Evolutionary conservation across 23 tunicate species (phyloP).

Genomic region (Oikopleura dioica): DNA sequence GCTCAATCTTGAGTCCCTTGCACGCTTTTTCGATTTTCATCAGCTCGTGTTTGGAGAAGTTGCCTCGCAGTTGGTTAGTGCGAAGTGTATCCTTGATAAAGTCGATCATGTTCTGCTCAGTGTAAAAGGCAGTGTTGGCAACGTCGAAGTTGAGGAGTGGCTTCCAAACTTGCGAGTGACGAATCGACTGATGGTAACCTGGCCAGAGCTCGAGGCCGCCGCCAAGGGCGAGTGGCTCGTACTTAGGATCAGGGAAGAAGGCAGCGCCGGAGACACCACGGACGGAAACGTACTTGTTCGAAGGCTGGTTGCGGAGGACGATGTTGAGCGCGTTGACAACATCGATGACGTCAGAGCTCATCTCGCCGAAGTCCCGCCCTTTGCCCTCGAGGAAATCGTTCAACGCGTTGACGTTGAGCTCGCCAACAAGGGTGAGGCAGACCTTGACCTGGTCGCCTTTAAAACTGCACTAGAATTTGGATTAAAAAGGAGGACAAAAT

Average conservation of each 20-base stretch:
- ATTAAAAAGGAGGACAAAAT: no score
- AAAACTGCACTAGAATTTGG: neutral
- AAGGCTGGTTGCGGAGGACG: neutral
- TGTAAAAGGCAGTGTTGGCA: neutral
- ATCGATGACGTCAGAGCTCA: neutral
- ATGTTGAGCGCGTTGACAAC: neutral
- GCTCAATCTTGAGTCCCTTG: neutral
- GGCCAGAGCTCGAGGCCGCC: neutral
- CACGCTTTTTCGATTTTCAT: neutral
- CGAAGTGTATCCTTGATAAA: neutral
- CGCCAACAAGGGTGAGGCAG: neutral
- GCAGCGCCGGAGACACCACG: neutral
- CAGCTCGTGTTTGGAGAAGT: neutral
- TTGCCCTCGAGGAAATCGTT: neutral
- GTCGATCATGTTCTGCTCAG: neutral
- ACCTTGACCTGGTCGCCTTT: neutral
- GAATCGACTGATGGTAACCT: neutral
- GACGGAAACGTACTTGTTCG: neutral
- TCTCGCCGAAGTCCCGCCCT: neutral
- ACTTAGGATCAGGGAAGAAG: neutral
- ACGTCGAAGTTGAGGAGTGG: neutral
- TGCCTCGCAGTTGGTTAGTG: neutral
- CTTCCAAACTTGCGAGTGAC: neutral
- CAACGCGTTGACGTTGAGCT: neutral
- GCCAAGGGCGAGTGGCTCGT: neutral